Evolutionary conservation across 2,797 vertebrate species (phyloP).

Genomic region (Sebastes minor): DNA sequence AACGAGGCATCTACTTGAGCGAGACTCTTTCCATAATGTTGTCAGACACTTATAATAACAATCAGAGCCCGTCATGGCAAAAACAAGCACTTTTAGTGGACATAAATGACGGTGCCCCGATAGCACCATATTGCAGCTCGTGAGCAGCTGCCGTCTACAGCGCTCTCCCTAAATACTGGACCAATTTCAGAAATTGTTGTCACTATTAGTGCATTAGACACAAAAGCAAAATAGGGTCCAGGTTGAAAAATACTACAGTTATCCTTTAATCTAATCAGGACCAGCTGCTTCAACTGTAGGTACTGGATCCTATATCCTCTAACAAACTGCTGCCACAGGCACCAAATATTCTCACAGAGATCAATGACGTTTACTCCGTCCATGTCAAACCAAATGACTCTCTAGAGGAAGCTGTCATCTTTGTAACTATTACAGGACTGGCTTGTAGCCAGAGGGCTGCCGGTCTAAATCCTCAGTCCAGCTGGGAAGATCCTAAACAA

Average conservation of each 20-base stretch:
- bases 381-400: constrained; percentile 2
- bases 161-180: too few species aligned
- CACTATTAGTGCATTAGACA: too few species aligned
- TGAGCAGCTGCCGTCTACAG: too few species aligned
- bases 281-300: not conserved
- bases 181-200: too few species aligned
- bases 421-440: constrained; percentile 15
- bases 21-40: too few species aligned
- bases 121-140: too few species aligned
- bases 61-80: not conserved
- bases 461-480: constrained; percentile 4
- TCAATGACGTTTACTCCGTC: not conserved
- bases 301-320: not conserved
- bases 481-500: constrained; percentile 1
- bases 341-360: not conserved
- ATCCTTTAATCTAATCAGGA: not conserved
- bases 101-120: not conserved
- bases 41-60: not conserved
- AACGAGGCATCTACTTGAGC: too few species aligned
- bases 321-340: not conserved
- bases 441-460: constrained; percentile 7
- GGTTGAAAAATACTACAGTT: too few species aligned
- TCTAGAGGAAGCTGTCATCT: constrained; percentile 9
- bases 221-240: too few species aligned
- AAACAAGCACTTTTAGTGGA: not conserved